phyloP scores from a whole-genome alignment of 2,113 vertebrate species.

The Salvator merianae region DNA sequence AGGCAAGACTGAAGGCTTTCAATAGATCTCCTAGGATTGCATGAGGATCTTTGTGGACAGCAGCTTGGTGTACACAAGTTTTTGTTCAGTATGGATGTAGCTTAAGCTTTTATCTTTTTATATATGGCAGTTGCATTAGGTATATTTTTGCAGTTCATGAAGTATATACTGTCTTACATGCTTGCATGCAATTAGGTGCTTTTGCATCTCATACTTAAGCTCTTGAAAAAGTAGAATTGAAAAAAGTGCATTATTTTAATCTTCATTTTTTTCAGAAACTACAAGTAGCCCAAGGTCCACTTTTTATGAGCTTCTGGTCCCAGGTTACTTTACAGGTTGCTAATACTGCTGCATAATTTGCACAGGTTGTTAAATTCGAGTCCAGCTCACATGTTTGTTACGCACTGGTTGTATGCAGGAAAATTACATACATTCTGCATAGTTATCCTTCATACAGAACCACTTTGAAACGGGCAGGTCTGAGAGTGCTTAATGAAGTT shows the following conservation, averaged over 20 bases:
- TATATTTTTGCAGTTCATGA: constrained; percentile 14
- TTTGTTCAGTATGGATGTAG: constrained; percentile 18
- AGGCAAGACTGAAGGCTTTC: neutral
- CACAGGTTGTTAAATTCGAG: neutral
- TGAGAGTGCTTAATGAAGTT: neutral
- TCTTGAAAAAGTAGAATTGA: constrained; percentile 32
- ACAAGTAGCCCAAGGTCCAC: constrained; percentile 1
- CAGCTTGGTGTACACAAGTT: neutral
- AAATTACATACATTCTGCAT: neutral
- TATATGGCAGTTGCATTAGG: neutral
- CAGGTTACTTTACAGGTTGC: constrained; percentile 17
- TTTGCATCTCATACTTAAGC: constrained; percentile 21
- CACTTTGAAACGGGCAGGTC: too few relatives aligned
- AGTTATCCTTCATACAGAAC: neutral
- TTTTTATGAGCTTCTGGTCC: constrained; percentile 12
- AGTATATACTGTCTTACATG: constrained; percentile 5
- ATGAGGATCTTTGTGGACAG: neutral
- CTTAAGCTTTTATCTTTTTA: constrained; percentile 10
- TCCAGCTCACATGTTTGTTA: neutral
- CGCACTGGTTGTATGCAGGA: neutral
- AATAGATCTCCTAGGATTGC: neutral
- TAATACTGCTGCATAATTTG: neutral
- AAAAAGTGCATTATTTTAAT: constrained; percentile 19
- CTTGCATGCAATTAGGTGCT: constrained; percentile 5
- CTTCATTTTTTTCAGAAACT: constrained; percentile 24